Percentiles rank a stretch among this genome's conserved stretches.
Conservation (phyloP, 2,888 invertebrate species). For the Lasioglossum lativentre region DNA sequence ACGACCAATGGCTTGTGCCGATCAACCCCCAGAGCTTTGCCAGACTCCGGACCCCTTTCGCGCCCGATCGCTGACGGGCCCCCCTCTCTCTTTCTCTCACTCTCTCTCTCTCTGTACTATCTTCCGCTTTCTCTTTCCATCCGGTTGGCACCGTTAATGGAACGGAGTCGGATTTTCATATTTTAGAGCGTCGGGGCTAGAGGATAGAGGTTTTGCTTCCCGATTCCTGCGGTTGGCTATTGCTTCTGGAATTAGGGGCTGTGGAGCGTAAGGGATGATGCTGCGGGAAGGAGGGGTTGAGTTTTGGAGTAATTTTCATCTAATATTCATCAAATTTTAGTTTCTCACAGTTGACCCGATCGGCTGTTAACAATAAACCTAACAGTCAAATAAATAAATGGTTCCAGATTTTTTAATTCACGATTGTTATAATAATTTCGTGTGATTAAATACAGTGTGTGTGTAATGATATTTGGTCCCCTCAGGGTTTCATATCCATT, state of each 20-base stretch:
- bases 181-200: background rate
- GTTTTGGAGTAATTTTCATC: background rate
- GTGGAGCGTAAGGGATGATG: background rate
- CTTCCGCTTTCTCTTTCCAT: background rate
- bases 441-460: too few species aligned
- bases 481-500: too few species aligned
- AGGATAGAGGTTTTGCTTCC: background rate
- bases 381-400: too few species aligned
- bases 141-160: background rate
- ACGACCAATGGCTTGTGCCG: background rate
- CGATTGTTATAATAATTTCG: too few species aligned
- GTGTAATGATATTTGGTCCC: too few species aligned
- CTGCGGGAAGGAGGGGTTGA: background rate
- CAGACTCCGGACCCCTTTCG: background rate
- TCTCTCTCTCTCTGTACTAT: background rate
- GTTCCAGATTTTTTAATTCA: too few species aligned
- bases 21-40: background rate
- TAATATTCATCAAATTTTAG: too few species aligned
- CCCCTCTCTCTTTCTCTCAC: background rate
- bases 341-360: too few species aligned
- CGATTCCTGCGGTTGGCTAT: background rate
- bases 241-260: background rate
- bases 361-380: too few species aligned
- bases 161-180: slow-evolving; percentile 10
- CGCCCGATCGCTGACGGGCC: background rate